These are phyloP conservation scores for Cryptops parisi DNA, from an alignment of 2,888 invertebrate species.

Conservation along the genomic window DNA sequence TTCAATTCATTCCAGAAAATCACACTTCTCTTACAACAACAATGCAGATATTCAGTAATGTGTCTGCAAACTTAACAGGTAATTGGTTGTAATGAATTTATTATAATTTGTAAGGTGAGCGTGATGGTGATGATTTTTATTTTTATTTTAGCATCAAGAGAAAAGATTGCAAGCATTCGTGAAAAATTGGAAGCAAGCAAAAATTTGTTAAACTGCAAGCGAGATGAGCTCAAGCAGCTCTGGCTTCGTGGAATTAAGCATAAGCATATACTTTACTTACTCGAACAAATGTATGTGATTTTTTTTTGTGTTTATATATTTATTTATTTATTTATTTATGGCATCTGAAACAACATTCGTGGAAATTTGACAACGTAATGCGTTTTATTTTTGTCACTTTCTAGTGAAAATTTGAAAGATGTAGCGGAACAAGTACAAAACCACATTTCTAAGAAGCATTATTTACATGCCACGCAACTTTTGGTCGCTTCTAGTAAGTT, in stretches of 20 bases:
- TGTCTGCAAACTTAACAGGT: constrained; percentile 57
- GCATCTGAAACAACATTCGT: background rate
- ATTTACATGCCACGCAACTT: constrained; percentile 69
- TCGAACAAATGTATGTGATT: constrained; percentile 66
- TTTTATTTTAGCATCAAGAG: constrained; percentile 57
- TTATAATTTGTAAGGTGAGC: no score
- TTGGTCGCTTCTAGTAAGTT: constrained; percentile 41
- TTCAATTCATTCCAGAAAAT: constrained; percentile 40
- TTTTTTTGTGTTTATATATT: background rate
- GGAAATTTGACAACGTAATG: background rate
- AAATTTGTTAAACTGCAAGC: constrained; percentile 66
- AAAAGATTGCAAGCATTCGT: constrained; percentile 59
- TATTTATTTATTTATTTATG: background rate
- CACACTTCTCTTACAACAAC: constrained; percentile 75
- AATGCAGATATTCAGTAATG: constrained; percentile 57
- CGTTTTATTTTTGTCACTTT: constrained; percentile 17
- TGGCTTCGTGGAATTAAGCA: constrained; percentile 96
- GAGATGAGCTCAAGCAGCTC: constrained; percentile 81
- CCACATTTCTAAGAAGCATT: constrained; percentile 55
- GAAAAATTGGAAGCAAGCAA: constrained; percentile 71
- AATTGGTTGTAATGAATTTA: constrained; percentile 18
- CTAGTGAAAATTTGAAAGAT: constrained; percentile 56
- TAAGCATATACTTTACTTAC: constrained; percentile 69
- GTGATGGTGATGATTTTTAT: no score
- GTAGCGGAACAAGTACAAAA: constrained; percentile 52